These are phyloP conservation scores for Agrochola lychnidis DNA, from an alignment of 2,888 invertebrate genomes.

Conservation along the genomic window DNA sequence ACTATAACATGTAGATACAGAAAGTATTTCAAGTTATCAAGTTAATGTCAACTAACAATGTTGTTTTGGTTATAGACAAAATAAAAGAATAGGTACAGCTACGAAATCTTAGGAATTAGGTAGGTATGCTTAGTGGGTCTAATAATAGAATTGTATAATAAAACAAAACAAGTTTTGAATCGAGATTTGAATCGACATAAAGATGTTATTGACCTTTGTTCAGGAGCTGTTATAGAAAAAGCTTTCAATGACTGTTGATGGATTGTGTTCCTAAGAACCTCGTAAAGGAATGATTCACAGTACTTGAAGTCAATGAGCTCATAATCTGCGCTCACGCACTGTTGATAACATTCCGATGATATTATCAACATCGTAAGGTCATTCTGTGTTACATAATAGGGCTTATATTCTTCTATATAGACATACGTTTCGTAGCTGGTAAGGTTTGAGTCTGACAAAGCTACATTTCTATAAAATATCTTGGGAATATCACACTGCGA, in stretches of 20 bases:
- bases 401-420: background rate
- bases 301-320: conserved; percentile 48
- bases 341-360: conserved; percentile 36
- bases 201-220: background rate
- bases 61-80: background rate
- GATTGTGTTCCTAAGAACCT: conserved; percentile 29
- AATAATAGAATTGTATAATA: background rate
- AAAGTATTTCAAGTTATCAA: background rate
- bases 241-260: conserved; percentile 17
- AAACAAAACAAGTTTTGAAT: background rate
- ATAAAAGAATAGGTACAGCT: background rate
- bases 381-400: conserved; percentile 23
- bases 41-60: background rate
- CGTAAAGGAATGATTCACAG: conserved; percentile 9
- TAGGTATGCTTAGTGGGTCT: background rate
- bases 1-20: background rate
- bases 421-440: background rate
- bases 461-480: background rate
- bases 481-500: background rate
- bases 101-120: background rate
- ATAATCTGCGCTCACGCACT: conserved; percentile 38
- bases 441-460: background rate
- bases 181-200: conserved; percentile 2
- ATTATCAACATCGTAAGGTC: conserved; percentile 38
- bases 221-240: background rate